These are phyloP conservation scores for Helogale parvula DNA, from an alignment of 2,113 vertebrate genomes.

Conservation along the genomic window DNA sequence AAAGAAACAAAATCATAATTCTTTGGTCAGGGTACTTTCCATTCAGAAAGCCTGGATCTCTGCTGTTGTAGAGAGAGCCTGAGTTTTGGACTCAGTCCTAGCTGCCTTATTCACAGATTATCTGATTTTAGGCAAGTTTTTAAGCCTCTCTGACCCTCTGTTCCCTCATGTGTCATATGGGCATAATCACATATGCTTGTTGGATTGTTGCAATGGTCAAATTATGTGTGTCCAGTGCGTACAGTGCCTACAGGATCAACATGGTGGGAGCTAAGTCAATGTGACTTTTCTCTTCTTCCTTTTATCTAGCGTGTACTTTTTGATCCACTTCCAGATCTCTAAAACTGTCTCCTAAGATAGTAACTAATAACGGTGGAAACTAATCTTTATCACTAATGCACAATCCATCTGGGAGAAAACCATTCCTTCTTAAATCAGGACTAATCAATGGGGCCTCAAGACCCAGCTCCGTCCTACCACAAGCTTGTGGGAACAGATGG, in stretches of 20 bases:
- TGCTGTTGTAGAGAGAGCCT: background rate
- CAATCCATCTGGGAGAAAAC: slow-evolving; percentile 69
- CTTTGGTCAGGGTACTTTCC: background rate
- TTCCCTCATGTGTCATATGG: background rate
- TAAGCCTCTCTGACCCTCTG: background rate
- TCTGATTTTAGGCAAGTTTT: background rate
- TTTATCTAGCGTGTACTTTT: background rate
- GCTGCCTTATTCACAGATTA: background rate
- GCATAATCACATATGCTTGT: background rate
- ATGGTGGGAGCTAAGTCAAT: background rate
- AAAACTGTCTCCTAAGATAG: slow-evolving; percentile 31
- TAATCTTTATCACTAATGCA: slow-evolving; percentile 63
- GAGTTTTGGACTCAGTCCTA: background rate
- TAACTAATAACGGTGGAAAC: slow-evolving; percentile 59
- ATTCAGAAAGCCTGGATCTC: slow-evolving; percentile 18
- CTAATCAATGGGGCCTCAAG: slow-evolving; percentile 68
- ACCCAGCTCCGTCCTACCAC: slow-evolving; percentile 57
- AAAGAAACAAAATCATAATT: background rate
- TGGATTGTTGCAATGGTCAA: background rate
- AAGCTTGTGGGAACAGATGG: slow-evolving; percentile 77
- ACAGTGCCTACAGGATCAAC: background rate
- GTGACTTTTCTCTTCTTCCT: background rate
- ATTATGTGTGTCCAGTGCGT: background rate
- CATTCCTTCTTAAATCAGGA: slow-evolving; percentile 72
- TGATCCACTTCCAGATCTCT: slow-evolving; percentile 22